Conservation (phyloP, 1,140 invertebrate species). For the Holcopasites calliopsidis region DNA sequence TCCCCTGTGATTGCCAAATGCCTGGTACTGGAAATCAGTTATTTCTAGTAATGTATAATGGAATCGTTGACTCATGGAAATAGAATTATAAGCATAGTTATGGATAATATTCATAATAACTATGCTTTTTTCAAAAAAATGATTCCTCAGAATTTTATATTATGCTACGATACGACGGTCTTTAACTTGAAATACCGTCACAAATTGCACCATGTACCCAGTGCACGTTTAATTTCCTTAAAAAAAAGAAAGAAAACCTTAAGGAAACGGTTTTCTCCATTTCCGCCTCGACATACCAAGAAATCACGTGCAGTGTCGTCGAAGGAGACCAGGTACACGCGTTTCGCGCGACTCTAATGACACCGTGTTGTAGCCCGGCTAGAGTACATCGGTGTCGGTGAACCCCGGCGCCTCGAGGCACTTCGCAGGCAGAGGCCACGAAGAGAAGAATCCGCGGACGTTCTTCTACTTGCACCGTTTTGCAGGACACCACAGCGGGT, state of each 20-base stretch:
- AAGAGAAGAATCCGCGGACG: slow-evolving; percentile 50
- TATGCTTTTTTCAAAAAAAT: no score
- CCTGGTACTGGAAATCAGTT: slow-evolving; percentile 1
- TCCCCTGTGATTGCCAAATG: not conserved
- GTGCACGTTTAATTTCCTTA: not conserved
- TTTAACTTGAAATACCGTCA: not conserved
- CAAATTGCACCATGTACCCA: not conserved
- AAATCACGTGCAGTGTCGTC: not conserved
- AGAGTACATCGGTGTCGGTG: slow-evolving; percentile 54
- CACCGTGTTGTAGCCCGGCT: slow-evolving; percentile 39
- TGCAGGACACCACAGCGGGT: slow-evolving; percentile 53
- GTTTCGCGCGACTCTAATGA: slow-evolving; percentile 52
- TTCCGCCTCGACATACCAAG: not conserved
- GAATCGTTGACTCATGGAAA: no score
- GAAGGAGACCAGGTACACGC: slow-evolving; percentile 9
- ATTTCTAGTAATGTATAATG: not conserved
- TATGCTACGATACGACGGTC: no score
- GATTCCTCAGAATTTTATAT: no score
- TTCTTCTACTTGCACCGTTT: slow-evolving; percentile 53
- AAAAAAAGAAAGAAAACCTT: not conserved
- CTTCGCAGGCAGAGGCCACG: slow-evolving; percentile 55
- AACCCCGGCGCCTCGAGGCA: slow-evolving; percentile 56
- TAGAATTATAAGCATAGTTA: no score
- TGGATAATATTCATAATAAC: no score
- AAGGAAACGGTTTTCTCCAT: not conserved